These are phyloP conservation scores for Gila robusta DNA, from an alignment of 2,797 vertebrate genomes.

Conservation along the genomic window DNA sequence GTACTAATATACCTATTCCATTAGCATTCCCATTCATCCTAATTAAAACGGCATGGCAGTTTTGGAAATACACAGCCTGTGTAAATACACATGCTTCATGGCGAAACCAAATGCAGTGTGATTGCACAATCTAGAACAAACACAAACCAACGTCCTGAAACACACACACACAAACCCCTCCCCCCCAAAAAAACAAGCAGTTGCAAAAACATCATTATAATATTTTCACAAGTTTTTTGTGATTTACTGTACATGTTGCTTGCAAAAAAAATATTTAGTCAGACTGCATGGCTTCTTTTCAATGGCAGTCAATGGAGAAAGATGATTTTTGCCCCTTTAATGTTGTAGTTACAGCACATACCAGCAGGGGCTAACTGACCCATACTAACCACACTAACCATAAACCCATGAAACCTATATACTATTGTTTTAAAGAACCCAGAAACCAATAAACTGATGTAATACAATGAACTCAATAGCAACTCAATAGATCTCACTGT, in stretches of 20 bases:
- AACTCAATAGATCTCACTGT: background rate
- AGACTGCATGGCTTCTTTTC: background rate
- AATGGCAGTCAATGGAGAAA: background rate
- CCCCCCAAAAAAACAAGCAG: background rate
- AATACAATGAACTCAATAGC: background rate
- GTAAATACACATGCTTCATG: too few species aligned
- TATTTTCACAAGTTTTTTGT: background rate
- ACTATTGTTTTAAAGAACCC: background rate
- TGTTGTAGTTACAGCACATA: background rate
- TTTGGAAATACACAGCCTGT: too few species aligned
- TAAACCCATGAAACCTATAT: background rate
- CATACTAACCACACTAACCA: conserved; percentile 16
- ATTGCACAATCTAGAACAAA: background rate
- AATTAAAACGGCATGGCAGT: background rate
- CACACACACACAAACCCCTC: too few species aligned
- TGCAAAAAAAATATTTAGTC: background rate
- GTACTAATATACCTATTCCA: background rate
- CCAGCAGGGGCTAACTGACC: background rate
- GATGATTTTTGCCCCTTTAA: background rate
- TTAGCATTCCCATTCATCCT: background rate
- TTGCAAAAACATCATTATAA: background rate
- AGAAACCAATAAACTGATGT: background rate
- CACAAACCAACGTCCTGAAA: background rate
- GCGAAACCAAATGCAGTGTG: background rate
- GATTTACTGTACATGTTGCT: background rate